A percentile compares a stretch with the other conserved stretches of the same genome.
phyloP scores from a whole-genome alignment of 2,888 invertebrate species.

The Drosophila vallismaia region DNA sequence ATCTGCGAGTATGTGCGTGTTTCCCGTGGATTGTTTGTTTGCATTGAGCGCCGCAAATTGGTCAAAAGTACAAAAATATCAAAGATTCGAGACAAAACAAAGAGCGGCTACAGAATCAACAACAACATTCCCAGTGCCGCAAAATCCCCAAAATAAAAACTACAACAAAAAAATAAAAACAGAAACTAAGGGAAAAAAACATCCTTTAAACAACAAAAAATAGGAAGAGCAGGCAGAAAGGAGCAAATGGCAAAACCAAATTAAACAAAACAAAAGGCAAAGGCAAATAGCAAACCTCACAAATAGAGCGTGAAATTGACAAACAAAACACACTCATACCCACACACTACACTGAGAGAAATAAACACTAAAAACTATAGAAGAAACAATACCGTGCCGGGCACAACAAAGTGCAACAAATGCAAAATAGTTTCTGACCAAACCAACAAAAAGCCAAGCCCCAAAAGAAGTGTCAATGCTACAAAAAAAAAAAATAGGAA shows the following conservation, averaged over 20 bases:
- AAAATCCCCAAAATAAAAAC: slow-evolving; percentile 38
- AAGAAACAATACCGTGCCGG: no score
- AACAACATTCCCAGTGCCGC: neutral
- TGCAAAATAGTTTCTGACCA: slow-evolving; percentile 66
- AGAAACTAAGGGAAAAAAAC: slow-evolving; percentile 13
- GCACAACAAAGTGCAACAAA: slow-evolving; percentile 51
- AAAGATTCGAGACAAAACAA: slow-evolving; percentile 57
- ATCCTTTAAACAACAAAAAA: slow-evolving; percentile 14
- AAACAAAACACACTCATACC: slow-evolving; percentile 40
- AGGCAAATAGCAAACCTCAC: slow-evolving; percentile 73
- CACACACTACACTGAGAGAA: slow-evolving; percentile 6
- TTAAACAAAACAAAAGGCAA: slow-evolving; percentile 60
- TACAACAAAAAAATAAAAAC: slow-evolving; percentile 14
- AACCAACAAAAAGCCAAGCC: neutral
- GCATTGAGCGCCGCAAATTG: slow-evolving; percentile 75
- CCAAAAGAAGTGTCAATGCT: slow-evolving; percentile 7
- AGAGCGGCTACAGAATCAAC: slow-evolving; percentile 8
- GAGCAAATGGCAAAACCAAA: slow-evolving; percentile 31
- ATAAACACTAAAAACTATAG: slow-evolving; percentile 10
- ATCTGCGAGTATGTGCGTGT: slow-evolving; percentile 6
- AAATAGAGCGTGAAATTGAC: slow-evolving; percentile 78
- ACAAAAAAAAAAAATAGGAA: neutral
- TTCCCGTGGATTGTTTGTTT: slow-evolving; percentile 58
- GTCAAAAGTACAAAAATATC: slow-evolving; percentile 78
- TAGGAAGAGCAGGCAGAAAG: slow-evolving; percentile 26